phyloP scores from a whole-genome alignment of 2,888 invertebrate genomes.

The Dascillus cervinus region DNA sequence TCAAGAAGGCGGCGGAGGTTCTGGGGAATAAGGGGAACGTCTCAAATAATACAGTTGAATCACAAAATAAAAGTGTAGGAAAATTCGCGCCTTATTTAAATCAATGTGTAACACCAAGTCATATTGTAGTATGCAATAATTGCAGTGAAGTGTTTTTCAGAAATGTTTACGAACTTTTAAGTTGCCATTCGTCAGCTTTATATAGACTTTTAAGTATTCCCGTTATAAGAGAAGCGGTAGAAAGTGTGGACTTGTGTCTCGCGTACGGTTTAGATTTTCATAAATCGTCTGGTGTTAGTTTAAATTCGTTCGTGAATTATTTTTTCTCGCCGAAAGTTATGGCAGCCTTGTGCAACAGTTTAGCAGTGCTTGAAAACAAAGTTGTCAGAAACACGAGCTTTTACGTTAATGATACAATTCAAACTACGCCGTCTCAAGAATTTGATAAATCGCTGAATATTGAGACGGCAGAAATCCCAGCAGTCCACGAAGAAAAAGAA shows the following conservation, averaged over 20 bases:
- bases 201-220: conserved; percentile 53
- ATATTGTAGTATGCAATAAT: conserved; percentile 65
- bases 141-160: conserved; percentile 65
- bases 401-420: conserved; percentile 27
- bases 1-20: conserved; percentile 85
- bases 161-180: conserved; percentile 64
- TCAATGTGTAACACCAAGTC: conserved; percentile 64
- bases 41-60: conserved; percentile 34
- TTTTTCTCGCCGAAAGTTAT: conserved; percentile 61
- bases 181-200: conserved; percentile 58
- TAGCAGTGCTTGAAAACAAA: conserved; percentile 60
- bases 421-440: conserved; percentile 9
- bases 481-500: background rate
- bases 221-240: conserved; percentile 54
- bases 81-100: conserved; percentile 24
- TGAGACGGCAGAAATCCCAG: background rate
- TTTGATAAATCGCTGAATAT: conserved; percentile 6
- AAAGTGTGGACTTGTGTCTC: conserved; percentile 53
- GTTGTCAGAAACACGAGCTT: conserved; percentile 56
- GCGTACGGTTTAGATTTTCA: conserved; percentile 52
- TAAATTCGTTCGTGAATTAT: conserved; percentile 50
- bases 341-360: conserved; percentile 69
- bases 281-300: conserved; percentile 10
- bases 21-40: conserved; percentile 61
- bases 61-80: conserved; percentile 36